Evolutionary conservation across 2,888 invertebrate species (phyloP), one percentile per base, ranked within the genome.

Genomic region (Drosophila quinaria): DNA sequence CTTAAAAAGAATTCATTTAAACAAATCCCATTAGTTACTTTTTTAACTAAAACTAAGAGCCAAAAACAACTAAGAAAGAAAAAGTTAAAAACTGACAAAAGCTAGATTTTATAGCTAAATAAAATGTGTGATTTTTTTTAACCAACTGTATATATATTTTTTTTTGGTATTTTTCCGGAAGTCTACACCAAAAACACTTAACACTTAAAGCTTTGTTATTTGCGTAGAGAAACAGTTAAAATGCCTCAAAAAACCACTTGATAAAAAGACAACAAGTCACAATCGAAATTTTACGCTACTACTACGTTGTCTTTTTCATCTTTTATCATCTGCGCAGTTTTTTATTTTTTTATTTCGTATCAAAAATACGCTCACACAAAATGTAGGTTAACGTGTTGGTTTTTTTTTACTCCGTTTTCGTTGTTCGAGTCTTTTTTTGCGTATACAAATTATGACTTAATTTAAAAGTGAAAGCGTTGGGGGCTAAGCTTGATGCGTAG

Each of bases 391-490:
- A 72, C 35, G 62, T 62, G 51, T 52, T 52, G 47, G 67, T 72
- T 25, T 74, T 47, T 54, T 46, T 15, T 15, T 29, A 29, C 1
- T 62, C 47, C 46, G 22, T 68, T 59, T 62, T 44, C 47, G 58
- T 31, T 47, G 60, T 58, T 54, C 11, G 46, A 15, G 31, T 58
- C 37, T 74, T 64, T 72, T 72, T 63, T 65, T 65, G 71, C 80
- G 70, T 76, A 65, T 73, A 64, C 35, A 83, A 80, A 78, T 86
- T 80, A 89, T 89, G 87, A 89, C 89, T 84, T 84, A 84, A 88
- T 84, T 88, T 76, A 86, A 84, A 84, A 84, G 84, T 88, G 84
- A 84, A 88, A 84, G 84, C 84, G 75, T 73, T 70, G 49, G 42
- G 41, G 35, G 65, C 33, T 39, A 47, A 56, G 50, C 52, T 66